Base-by-base conservation (phyloP, 2,888 invertebrate genomes). In the Thereva unica region DNA sequence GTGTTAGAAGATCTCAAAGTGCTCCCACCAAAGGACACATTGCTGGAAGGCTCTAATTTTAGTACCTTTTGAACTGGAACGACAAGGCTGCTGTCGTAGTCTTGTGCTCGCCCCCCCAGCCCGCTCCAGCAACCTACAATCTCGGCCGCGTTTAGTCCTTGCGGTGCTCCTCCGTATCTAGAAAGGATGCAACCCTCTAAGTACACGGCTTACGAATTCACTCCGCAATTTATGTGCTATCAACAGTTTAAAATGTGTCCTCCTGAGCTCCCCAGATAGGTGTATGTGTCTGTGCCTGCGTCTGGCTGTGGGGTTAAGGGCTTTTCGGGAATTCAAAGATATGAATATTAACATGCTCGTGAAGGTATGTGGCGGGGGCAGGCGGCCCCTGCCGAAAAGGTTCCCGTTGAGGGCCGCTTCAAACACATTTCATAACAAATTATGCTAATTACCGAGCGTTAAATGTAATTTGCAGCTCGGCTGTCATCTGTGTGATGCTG, bases 171-270 rank as follows among this genome's bases (percentile, higher is more conserved):
- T 23, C 35, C 57, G 37, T 50, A 61, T 50, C 50, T 61, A 44
- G 10, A 61, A 59, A 34, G 50, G 50, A 50, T 50, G 40, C 23
- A 61, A 61, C 50, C 47, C 50, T 50, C 50, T 61, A 61, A 61
- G 61, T 61, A 61, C 61, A 64, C 44, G 53, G 44, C 52, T 64
- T 64, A 64, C 53, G 64, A 64, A 64, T 64, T 64, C 44, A 64
- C 52, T 64, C 52, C 45, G 64, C 44, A 42, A 64, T 64, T 64
- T 64, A 64, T 64, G 45, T 64, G 64, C 64, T 64, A 64, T 64
- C 64, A 64, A 64, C 64, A 64, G 64, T 64, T 64, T 64, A 63
- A 63, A 63, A 63, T 63, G 34, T 63, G 57, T 59, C 57, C 57
- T 59, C 57, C 57, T 23, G 23, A 23, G 23, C 23, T 23, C 42